A percentile compares a stretch with the other conserved stretches of the same genome.
phyloP scores from a whole-genome alignment of 2,113 vertebrate genomes.

The Tinamus guttatus region DNA sequence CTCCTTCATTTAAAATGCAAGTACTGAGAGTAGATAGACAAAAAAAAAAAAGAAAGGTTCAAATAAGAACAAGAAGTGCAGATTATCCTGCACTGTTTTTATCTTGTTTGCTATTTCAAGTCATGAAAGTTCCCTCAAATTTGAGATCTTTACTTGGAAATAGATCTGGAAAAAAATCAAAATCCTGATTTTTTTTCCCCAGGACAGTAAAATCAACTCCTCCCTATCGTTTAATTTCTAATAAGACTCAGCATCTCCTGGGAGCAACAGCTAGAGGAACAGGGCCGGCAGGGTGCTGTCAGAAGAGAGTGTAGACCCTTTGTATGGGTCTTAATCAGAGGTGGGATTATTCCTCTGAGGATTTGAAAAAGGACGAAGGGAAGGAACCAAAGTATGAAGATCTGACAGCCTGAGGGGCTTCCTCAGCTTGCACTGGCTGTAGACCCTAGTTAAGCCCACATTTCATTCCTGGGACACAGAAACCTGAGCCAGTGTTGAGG shows the following conservation, averaged over 20 bases:
- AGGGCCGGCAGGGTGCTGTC: background rate
- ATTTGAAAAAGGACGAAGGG: background rate
- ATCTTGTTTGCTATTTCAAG: background rate
- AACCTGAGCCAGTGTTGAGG: background rate
- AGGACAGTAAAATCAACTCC: background rate
- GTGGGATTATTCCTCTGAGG: rapidly evolving
- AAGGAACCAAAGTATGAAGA: background rate
- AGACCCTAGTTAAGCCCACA: background rate
- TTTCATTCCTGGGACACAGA: background rate
- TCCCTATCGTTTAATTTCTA: background rate
- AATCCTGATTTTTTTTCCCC: background rate
- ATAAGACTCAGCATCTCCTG: rapidly evolving
- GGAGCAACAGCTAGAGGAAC: background rate
- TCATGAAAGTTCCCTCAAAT: background rate
- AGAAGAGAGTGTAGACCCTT: background rate
- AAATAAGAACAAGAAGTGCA: background rate
- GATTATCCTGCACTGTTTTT: background rate
- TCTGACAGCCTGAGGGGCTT: rapidly evolving
- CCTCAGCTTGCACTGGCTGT: background rate
- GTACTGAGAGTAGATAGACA: background rate
- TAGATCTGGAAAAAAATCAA: background rate
- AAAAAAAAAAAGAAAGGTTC: background rate
- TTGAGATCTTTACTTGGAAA: background rate
- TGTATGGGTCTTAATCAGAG: background rate
- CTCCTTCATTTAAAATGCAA: background rate